Evolutionary conservation across 2,888 invertebrate species (phyloP).

Genomic region (Xylota sylvarum): DNA sequence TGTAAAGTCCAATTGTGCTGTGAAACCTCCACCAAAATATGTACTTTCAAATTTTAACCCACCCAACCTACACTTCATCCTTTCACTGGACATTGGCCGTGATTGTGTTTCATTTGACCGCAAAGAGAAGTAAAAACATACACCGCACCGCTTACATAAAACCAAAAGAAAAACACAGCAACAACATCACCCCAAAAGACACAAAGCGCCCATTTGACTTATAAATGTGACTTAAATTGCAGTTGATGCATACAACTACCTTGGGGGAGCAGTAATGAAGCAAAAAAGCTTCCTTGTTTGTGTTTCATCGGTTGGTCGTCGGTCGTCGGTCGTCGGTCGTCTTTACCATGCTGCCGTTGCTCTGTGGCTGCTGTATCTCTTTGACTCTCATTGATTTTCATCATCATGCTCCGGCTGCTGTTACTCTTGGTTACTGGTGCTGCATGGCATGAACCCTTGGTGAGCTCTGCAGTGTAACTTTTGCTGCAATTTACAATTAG

Average conservation of each 20-base stretch:
- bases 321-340: slow-evolving; percentile 23
- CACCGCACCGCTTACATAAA: neutral
- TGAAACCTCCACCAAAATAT: slow-evolving; percentile 14
- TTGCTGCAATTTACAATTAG: slow-evolving; percentile 73
- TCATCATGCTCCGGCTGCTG: slow-evolving; percentile 58
- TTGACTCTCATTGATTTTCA: slow-evolving; percentile 66
- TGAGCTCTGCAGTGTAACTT: slow-evolving; percentile 15
- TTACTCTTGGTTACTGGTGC: slow-evolving; percentile 15
- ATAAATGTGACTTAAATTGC: slow-evolving; percentile 60
- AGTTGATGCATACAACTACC: slow-evolving; percentile 63
- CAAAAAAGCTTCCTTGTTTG: slow-evolving; percentile 71
- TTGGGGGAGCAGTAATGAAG: slow-evolving; percentile 43
- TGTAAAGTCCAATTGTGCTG: slow-evolving; percentile 1
- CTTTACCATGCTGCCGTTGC: neutral
- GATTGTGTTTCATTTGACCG: slow-evolving; percentile 54
- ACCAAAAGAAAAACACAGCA: neutral
- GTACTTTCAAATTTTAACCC: slow-evolving; percentile 34
- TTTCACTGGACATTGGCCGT: slow-evolving; percentile 55
- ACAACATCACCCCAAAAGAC: slow-evolving; percentile 34
- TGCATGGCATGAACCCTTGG: slow-evolving; percentile 32
- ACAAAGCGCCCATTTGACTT: slow-evolving; percentile 63
- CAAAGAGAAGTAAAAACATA: slow-evolving; percentile 15
- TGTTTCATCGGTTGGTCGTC: slow-evolving; percentile 27
- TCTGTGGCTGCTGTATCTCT: slow-evolving; percentile 45
- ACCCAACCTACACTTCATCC: slow-evolving; percentile 30